phyloP scores from a whole-genome alignment of 1,140 invertebrate species.

The Hermetia illucens region DNA sequence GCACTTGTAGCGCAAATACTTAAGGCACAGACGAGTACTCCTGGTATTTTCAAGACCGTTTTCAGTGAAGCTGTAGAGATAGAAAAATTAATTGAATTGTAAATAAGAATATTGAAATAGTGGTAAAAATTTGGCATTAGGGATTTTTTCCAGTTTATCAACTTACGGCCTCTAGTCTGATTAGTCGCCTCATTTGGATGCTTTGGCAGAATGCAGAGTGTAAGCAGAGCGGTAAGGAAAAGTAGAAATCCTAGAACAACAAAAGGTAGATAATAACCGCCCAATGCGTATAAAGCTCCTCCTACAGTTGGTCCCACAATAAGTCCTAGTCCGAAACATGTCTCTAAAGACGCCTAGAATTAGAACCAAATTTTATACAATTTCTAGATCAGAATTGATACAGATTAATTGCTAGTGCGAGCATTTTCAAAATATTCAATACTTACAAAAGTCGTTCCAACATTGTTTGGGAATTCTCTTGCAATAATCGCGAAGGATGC shows the following conservation, averaged over 20 bases:
- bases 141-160: neutral
- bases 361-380: neutral
- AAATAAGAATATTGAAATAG: constrained; percentile 10
- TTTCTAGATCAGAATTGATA: too few species aligned
- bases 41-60: constrained; percentile 48
- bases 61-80: constrained; percentile 51
- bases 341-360: constrained; percentile 66
- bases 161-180: constrained; percentile 42
- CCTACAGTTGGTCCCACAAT: constrained; percentile 78
- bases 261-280: constrained; percentile 80
- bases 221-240: constrained; percentile 59
- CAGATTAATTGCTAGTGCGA: too few species aligned
- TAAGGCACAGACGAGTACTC: constrained; percentile 47
- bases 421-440: constrained; percentile 2
- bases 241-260: constrained; percentile 63
- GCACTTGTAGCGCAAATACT: constrained; percentile 60
- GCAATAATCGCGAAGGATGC: constrained; percentile 87
- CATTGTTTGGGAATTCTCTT: constrained; percentile 81
- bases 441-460: constrained; percentile 81
- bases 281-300: constrained; percentile 60
- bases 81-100: too few species aligned
- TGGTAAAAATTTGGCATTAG: neutral
- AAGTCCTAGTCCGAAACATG: constrained; percentile 76
- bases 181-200: constrained; percentile 40
- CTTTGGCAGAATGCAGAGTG: constrained; percentile 54